Percentiles rank a stretch among this genome's conserved stretches.
Conservation (phyloP, 2,888 invertebrate genomes). For the Ypsolopha scabrella region DNA sequence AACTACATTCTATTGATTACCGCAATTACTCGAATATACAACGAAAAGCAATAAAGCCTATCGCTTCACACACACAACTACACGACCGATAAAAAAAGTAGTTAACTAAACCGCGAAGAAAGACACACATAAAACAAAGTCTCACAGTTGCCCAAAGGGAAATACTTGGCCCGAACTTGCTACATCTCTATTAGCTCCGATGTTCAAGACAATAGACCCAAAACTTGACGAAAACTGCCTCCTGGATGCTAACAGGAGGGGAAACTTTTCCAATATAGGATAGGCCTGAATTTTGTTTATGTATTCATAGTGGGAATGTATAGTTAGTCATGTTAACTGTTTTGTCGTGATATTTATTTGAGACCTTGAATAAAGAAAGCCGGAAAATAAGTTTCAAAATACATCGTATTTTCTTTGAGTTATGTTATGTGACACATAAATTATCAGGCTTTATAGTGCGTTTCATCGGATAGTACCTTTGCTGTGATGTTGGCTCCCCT, state of each 20-base stretch:
- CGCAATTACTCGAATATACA: no score
- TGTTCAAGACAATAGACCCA: conserved; percentile 2
- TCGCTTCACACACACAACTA: neutral
- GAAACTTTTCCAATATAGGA: conserved; percentile 3
- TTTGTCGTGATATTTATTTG: no score
- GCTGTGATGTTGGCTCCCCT: no score
- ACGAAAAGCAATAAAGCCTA: no score
- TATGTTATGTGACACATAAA: no score
- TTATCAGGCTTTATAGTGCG: no score
- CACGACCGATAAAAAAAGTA: neutral
- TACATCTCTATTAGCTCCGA: neutral
- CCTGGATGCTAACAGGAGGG: neutral
- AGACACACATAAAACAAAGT: neutral
- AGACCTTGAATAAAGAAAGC: no score
- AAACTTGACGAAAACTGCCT: conserved; percentile 1
- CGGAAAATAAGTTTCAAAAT: no score
- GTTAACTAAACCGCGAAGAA: neutral
- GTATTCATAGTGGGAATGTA: neutral
- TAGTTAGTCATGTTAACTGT: neutral
- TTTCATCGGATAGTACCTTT: no score
- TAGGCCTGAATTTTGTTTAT: neutral
- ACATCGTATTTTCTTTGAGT: no score
- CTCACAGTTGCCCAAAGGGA: neutral
- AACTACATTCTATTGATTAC: no score
- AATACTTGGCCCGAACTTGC: neutral